A percentile compares a stretch with the other conserved stretches of the same genome.
Evolutionary conservation across 2,888 invertebrate genomes (phyloP).

Genomic region (Drosophila pseudotalamancana): DNA sequence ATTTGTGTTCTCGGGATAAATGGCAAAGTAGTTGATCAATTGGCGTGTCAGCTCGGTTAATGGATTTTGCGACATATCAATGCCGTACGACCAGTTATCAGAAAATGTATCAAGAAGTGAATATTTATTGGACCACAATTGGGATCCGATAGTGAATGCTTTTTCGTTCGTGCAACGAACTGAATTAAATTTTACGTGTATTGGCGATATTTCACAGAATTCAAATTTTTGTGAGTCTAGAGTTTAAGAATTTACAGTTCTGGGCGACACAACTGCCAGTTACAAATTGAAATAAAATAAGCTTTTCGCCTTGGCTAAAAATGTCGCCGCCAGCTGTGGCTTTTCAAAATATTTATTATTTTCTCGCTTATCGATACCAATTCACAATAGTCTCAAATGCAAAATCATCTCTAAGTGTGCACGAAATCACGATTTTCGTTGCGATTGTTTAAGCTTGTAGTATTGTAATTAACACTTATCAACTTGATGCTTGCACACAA

Average conservation of each 20-base stretch:
- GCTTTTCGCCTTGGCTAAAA: neutral
- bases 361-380: conserved; percentile 16
- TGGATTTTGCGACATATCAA: conserved; percentile 27
- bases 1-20: neutral
- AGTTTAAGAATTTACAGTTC: neutral
- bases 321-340: conserved; percentile 4
- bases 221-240: neutral
- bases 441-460: neutral
- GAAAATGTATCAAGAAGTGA: neutral
- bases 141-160: neutral
- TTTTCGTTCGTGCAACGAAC: too few species aligned
- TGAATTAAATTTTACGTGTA: too few species aligned
- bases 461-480: too few species aligned
- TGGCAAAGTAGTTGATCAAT: conserved; percentile 36
- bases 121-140: too few species aligned
- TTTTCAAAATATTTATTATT: conserved; percentile 9
- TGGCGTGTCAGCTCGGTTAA: conserved; percentile 26
- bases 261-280: neutral
- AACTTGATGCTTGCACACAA: too few species aligned
- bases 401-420: neutral
- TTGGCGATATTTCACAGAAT: neutral
- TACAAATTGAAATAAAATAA: neutral
- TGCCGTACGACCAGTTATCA: neutral
- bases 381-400: neutral
- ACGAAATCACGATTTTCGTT: neutral